Percentiles rank a stretch among this genome's conserved stretches.
These are phyloP conservation scores for Hepsetus odoe DNA, from an alignment of 2,113 vertebrate species.

Conservation along the genomic window DNA sequence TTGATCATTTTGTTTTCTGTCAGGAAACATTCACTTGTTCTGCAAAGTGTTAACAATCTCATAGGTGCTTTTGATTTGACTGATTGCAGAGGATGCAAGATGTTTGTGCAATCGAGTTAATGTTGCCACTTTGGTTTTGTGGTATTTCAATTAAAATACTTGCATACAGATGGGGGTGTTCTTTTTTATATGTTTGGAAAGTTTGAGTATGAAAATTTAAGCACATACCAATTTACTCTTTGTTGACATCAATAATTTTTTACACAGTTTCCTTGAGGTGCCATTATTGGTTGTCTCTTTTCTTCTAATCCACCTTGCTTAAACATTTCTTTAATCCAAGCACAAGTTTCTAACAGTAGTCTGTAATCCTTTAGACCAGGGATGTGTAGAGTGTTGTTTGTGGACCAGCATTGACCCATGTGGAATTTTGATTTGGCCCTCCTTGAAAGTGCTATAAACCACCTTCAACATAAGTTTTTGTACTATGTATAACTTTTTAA, in stretches of 20 bases:
- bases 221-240: background rate
- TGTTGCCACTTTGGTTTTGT: background rate
- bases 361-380: too few relatives aligned
- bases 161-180: too few relatives aligned
- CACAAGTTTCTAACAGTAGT: too few relatives aligned
- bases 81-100: background rate
- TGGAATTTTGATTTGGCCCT: too few relatives aligned
- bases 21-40: background rate
- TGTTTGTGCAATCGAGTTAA: background rate
- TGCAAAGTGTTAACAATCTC: background rate
- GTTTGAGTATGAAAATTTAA: background rate
- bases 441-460: too few relatives aligned
- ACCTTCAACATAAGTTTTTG: too few relatives aligned
- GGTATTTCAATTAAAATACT: background rate
- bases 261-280: background rate
- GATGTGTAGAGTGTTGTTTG: too few relatives aligned
- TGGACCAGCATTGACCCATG: too few relatives aligned
- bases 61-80: background rate
- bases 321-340: background rate
- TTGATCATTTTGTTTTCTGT: slow-evolving; percentile 3
- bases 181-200: background rate
- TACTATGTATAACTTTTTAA: too few relatives aligned
- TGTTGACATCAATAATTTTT: background rate
- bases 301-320: background rate
- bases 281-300: too few relatives aligned